phyloP scores from a whole-genome alignment of 2,888 invertebrate species.

The Microctonus brassicae region DNA sequence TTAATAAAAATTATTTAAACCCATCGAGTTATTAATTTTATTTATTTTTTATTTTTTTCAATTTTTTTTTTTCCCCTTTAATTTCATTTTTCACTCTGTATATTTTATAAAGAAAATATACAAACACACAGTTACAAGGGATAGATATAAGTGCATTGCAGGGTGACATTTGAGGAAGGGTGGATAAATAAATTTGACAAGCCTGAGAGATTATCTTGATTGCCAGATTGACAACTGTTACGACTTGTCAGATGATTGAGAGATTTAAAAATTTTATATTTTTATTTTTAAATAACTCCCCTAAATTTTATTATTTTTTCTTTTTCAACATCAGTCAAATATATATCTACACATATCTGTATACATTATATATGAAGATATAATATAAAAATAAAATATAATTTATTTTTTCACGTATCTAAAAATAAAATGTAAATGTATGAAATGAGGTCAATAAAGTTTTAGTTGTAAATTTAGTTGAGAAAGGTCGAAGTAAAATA shows the following conservation, averaged over 20 bases:
- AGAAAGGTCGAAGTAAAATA: not conserved
- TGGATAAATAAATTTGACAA: slow-evolving; percentile 27
- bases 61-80: not conserved
- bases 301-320: too few species aligned
- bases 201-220: slow-evolving; percentile 38
- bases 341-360: too few species aligned
- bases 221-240: slow-evolving; percentile 41
- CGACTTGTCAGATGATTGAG: slow-evolving; percentile 12
- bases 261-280: not conserved
- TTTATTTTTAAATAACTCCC: too few species aligned
- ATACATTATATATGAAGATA: not conserved
- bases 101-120: not conserved
- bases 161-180: slow-evolving; percentile 23
- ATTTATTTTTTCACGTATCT: not conserved
- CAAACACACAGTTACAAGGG: not conserved
- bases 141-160: not conserved
- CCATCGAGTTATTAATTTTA: not conserved
- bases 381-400: not conserved
- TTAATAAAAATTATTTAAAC: too few species aligned
- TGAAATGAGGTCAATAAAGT: slow-evolving; percentile 3
- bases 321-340: too few species aligned
- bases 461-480: not conserved
- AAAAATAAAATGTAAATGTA: slow-evolving; percentile 1
- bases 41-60: not conserved
- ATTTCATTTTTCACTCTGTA: not conserved